phyloP scores from a whole-genome alignment of 2,113 vertebrate species.

The Cacatua alba region DNA sequence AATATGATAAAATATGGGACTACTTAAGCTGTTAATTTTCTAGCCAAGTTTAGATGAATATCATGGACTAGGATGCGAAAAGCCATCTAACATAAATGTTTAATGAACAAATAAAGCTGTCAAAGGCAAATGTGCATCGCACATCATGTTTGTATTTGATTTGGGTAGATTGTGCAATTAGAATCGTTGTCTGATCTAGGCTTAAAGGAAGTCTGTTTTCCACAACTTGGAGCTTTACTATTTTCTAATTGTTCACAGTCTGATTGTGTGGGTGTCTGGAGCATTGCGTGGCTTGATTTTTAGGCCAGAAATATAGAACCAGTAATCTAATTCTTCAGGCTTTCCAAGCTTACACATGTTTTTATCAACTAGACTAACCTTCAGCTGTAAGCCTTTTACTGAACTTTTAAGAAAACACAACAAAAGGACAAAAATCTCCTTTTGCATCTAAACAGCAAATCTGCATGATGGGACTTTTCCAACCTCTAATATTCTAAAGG shows the following conservation, averaged over 20 bases:
- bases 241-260: neutral
- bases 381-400: neutral
- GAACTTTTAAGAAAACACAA: neutral
- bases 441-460: neutral
- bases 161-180: neutral
- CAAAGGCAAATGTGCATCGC: slow-evolving; percentile 31
- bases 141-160: slow-evolving; percentile 17
- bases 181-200: neutral
- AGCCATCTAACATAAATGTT: slow-evolving; percentile 53
- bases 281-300: neutral
- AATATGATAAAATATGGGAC: slow-evolving; percentile 32
- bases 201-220: neutral
- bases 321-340: neutral
- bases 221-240: neutral
- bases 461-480: neutral
- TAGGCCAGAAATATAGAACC: neutral
- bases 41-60: slow-evolving; percentile 42
- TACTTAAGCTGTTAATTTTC: slow-evolving; percentile 54
- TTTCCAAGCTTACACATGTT: neutral
- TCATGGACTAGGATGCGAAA: slow-evolving; percentile 21
- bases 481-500: neutral
- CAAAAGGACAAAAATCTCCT: neutral
- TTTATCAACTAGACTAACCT: neutral
- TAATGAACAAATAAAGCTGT: slow-evolving; percentile 67
- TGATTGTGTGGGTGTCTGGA: neutral